Evolutionary conservation across 2,113 vertebrate genomes (phyloP), one percentile per base, ranked within the genome.

Genomic region (Crypturellus undulatus): DNA sequence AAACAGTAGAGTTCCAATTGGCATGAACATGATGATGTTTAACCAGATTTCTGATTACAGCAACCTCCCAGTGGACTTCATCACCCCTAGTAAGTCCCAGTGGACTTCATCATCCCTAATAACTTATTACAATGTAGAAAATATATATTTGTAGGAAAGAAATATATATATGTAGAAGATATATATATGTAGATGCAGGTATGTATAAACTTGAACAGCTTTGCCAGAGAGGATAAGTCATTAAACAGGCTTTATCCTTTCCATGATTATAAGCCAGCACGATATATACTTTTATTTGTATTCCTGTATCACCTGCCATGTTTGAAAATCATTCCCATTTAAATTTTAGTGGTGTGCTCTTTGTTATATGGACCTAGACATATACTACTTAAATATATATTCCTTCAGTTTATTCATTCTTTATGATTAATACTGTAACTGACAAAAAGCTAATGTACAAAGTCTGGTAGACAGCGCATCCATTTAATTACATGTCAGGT

Each of bases 191-290:
- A 18, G 60, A 89, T 68, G 58, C 81, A 84, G 42, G 75, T 92
- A 91, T 64, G 62, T 92, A 95, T 87, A 96, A 89, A 84, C 34
- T 72, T 79, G 89, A 94, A 87, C 69, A 81, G 42, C 38, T 89
- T 94, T 91, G 71, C 51, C 85, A 67, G 47, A 71, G 32, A 68
- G 58, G 92, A 96, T 34, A 32, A 68, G 75, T 34, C 75, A 95
- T 92, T 95, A 95, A 94, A 93, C 69, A 81, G 21, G 26, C 8
- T 94, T 94, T 89, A 92, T 93, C 81, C 89, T 89, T 92, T 79
- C 49, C 65, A 72, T 92, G 78, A 89, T 84, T 87, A 92, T 64
- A 73, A 92, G 58, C 42, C 38, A 79, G 52, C 34, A 51, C 79
- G 47, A 52, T 91, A 76, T 72, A 42, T 84, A 34, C 42, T 89